Evolutionary conservation across 1,140 invertebrate species (phyloP).

Genomic region (Brachionus manjavacas): DNA sequence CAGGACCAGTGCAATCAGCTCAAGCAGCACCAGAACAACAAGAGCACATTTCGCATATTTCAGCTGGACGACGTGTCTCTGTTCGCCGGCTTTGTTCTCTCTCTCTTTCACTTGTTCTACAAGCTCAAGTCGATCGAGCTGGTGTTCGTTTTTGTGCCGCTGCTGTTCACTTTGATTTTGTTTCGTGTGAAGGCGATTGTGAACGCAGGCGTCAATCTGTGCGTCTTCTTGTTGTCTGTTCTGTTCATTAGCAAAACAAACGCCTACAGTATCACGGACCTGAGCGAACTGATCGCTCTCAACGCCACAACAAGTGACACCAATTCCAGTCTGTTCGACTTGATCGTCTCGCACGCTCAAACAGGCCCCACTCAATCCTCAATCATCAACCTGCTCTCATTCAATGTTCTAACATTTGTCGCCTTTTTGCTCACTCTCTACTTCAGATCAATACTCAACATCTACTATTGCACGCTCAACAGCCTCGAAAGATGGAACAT

Average conservation of each 20-base stretch:
- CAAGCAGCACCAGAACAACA: constrained; percentile 27
- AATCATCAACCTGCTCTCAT: background rate
- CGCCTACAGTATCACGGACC: background rate
- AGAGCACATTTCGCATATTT: constrained; percentile 9
- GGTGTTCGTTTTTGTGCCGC: background rate
- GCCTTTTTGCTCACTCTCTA: constrained; percentile 9
- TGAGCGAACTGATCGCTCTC: background rate
- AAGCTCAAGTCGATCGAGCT: background rate
- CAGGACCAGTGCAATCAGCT: constrained; percentile 25
- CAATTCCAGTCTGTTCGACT: background rate
- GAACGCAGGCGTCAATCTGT: background rate
- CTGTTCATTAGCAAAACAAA: background rate
- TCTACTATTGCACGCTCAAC: constrained; percentile 28
- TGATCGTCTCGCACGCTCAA: background rate
- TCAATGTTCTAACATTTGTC: background rate
- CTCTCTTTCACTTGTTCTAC: constrained; percentile 35
- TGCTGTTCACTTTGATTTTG: background rate
- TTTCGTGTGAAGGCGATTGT: background rate
- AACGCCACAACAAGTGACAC: background rate
- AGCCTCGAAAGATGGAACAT: constrained; percentile 31
- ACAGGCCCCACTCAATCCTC: background rate
- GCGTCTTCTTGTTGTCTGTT: background rate
- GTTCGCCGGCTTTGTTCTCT: background rate
- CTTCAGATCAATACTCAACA: background rate
- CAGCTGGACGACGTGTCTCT: constrained; percentile 20